Percentiles rank a stretch among this genome's conserved stretches.
Evolutionary conservation across 2,797 vertebrate genomes (phyloP).

Genomic region (Pseudomugil gertrudae): DNA sequence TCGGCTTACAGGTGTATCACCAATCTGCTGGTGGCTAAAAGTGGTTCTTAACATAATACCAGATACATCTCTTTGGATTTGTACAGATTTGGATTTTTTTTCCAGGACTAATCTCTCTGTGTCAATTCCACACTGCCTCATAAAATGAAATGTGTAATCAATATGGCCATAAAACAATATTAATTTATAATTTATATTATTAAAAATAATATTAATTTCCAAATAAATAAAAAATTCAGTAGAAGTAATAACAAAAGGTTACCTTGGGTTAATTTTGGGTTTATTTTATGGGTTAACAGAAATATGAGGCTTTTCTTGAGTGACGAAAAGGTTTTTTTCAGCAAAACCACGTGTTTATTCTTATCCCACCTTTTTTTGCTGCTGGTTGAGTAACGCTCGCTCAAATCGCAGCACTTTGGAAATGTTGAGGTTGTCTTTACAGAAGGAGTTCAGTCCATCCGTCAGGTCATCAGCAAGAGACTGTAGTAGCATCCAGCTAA

Average conservation of each 20-base stretch:
- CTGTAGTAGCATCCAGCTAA: conserved; percentile 75
- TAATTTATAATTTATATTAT: too few species aligned
- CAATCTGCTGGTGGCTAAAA: neutral
- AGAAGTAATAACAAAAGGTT: neutral
- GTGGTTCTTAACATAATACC: neutral
- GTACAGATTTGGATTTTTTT: neutral
- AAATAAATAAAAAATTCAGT: neutral
- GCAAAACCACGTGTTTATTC: neutral
- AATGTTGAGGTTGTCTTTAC: conserved; percentile 76
- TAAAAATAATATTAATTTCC: neutral
- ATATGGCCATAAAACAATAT: neutral
- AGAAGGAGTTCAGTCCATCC: conserved; percentile 71
- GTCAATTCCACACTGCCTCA: neutral
- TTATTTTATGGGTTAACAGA: neutral
- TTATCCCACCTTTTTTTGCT: conserved; percentile 78
- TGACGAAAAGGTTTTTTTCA: neutral
- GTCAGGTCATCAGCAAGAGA: conserved; percentile 74
- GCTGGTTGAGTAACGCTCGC: conserved; percentile 69
- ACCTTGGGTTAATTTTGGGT: neutral
- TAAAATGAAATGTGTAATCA: neutral
- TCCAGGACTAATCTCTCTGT: neutral
- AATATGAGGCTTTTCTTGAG: neutral
- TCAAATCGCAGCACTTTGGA: conserved; percentile 77
- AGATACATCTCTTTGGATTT: neutral
- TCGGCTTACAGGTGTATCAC: neutral